Base-by-base conservation (phyloP, 2,888 invertebrate genomes). In the Azorinus chamasolen region DNA sequence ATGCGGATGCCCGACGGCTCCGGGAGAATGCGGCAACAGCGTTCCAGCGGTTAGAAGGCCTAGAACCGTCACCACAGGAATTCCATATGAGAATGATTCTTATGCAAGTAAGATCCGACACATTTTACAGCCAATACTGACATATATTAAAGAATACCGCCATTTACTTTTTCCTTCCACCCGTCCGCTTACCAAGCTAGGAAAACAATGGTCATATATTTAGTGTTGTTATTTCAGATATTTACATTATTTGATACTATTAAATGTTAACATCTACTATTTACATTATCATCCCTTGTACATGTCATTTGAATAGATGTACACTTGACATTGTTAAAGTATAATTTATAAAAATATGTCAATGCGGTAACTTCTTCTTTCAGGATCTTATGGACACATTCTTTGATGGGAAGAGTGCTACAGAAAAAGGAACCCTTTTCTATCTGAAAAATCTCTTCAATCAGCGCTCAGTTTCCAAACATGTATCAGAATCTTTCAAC, bases 41-140 rank as follows among this genome's bases (percentile, higher is more conserved):
- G 8, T 10, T 41, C 6, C 55, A 61, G 2, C 41, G 59, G 16
- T 51, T 83, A 5, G 32, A 74, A 27, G 78, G 80, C 14, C 51
- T 83, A 12, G 62, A 77, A 41, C 78, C 78, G 10, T 53, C 39
- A 5, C 43, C 70, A 3, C 83, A 83, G 43, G 80, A 83, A 53
- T 78, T 83, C 48, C 78, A 80, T 51, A 80, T 72, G 51, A 18
- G 75, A 37, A 77, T 80, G 71, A 50, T 83, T 2, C 32, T 80
- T 4, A 45, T 80, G 62, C 80, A 83, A 75, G 83, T 80, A 65
- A 50, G 16, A 43, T n/a, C n/a, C n/a, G n/a, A n/a, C n/a, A n/a
- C n/a, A n/a, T n/a, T n/a, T n/a, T n/a, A n/a, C n/a, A n/a, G n/a
- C n/a, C n/a, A n/a, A n/a, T n/a, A n/a, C n/a, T n/a, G n/a, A n/a